Evolutionary conservation across 2,888 invertebrate genomes (phyloP).

Genomic region (Sesamia inferens): DNA sequence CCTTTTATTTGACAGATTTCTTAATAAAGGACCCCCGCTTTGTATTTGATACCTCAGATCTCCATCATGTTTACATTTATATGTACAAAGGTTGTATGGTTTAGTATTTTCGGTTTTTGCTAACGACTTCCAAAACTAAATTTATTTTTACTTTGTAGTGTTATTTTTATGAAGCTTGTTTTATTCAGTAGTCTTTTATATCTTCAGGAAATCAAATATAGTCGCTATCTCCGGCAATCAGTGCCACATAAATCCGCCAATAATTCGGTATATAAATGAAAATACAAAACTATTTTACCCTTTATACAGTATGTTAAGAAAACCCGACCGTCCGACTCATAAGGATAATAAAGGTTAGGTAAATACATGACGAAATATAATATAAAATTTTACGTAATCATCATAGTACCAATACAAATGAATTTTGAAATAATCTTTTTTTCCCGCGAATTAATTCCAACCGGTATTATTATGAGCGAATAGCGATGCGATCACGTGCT

Average conservation of each 20-base stretch:
- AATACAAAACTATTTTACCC: no score
- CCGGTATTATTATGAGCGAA: no score
- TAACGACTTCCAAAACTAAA: neutral
- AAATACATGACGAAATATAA: no score
- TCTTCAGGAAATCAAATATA: neutral
- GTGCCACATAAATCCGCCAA: slow-evolving; percentile 16
- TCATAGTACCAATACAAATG: no score
- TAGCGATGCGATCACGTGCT: no score
- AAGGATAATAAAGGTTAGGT: no score
- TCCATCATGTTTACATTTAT: neutral
- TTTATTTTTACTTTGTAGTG: neutral
- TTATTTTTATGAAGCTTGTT: neutral
- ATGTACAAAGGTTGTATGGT: neutral
- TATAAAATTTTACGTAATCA: no score
- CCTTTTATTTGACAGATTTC: neutral
- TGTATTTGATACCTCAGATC: neutral
- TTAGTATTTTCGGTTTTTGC: neutral
- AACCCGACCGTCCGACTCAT: no score
- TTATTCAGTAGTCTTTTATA: neutral
- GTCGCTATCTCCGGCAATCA: slow-evolving; percentile 1
- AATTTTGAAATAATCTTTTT: no score
- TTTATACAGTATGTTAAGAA: no score
- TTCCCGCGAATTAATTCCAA: no score
- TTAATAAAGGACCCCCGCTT: neutral
- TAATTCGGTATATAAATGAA: slow-evolving; percentile 17